Percentiles rank a stretch among this genome's conserved stretches.
phyloP scores from a whole-genome alignment of 2,113 vertebrate species.

The Loxodonta africana region DNA sequence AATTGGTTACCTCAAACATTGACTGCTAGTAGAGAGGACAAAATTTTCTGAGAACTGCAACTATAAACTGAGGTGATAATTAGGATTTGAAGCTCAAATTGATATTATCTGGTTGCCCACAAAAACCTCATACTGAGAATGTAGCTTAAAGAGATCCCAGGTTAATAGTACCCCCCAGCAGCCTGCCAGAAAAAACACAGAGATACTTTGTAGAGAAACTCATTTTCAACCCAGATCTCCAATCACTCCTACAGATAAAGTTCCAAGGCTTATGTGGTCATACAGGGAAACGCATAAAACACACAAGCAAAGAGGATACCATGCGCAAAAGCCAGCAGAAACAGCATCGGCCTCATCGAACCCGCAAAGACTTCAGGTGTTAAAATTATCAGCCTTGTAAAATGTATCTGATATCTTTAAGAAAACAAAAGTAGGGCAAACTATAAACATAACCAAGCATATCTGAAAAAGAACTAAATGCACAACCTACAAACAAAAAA shows the following conservation, averaged over 20 bases:
- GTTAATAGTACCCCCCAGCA: neutral
- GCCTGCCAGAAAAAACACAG: neutral
- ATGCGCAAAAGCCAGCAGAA: conserved; percentile 21
- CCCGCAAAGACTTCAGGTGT: neutral
- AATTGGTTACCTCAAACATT: neutral
- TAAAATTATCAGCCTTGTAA: conserved; percentile 1
- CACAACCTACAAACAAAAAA: neutral
- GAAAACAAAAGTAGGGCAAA: neutral
- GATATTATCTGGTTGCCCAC: neutral
- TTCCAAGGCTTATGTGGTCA: neutral
- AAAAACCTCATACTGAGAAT: neutral
- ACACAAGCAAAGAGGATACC: neutral
- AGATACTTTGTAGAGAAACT: neutral
- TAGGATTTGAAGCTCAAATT: neutral
- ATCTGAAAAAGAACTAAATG: conserved; percentile 19
- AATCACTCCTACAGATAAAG: neutral
- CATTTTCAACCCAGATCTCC: conserved; percentile 7
- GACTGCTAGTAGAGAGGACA: neutral
- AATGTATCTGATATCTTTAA: neutral
- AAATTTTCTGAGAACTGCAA: conserved; percentile 24
- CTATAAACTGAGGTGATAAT: neutral
- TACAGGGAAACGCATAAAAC: neutral
- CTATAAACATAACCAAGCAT: neutral
- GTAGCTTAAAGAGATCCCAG: neutral
- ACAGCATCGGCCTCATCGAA: neutral